Evolutionary conservation across 53 echinoderm and acorn worm species (phyloP).

Genomic region (Astropecten irregularis): DNA sequence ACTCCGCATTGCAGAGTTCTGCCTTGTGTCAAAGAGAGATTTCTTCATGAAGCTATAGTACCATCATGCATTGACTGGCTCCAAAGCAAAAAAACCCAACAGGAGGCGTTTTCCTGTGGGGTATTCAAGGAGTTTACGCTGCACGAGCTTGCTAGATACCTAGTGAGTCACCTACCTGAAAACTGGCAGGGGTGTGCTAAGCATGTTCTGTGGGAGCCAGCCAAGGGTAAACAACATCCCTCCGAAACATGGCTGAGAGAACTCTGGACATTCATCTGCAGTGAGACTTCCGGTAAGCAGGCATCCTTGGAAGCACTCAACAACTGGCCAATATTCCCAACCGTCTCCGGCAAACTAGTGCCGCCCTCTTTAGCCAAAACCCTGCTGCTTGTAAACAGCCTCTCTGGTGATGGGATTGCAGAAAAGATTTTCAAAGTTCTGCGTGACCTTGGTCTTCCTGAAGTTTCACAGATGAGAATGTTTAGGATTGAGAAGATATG

Average conservation of each 20-base stretch:
- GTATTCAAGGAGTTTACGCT: constrained; percentile 53
- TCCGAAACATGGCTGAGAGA: constrained; percentile 13
- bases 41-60: constrained; percentile 37
- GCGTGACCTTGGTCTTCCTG: constrained; percentile 35
- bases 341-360: background rate
- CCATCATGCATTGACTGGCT: constrained; percentile 1
- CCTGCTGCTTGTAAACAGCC: background rate
- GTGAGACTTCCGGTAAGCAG: background rate
- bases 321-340: constrained; percentile 58
- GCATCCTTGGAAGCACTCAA: background rate
- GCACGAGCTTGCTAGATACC: constrained; percentile 12
- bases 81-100: background rate
- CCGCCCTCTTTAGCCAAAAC: constrained; percentile 5
- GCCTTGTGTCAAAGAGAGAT: constrained; percentile 3
- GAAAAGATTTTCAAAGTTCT: background rate
- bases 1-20: background rate
- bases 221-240: constrained; percentile 6
- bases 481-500: background rate
- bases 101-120: constrained; percentile 7
- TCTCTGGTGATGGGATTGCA: background rate
- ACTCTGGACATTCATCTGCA: constrained; percentile 34
- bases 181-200: constrained; percentile 25
- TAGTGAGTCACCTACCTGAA: constrained; percentile 18
- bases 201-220: constrained; percentile 52
- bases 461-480: background rate